Percentiles rank a stretch among this genome's conserved stretches.
Conservation (phyloP, 2,797 vertebrate genomes). For the Trachops cirrhosus region DNA sequence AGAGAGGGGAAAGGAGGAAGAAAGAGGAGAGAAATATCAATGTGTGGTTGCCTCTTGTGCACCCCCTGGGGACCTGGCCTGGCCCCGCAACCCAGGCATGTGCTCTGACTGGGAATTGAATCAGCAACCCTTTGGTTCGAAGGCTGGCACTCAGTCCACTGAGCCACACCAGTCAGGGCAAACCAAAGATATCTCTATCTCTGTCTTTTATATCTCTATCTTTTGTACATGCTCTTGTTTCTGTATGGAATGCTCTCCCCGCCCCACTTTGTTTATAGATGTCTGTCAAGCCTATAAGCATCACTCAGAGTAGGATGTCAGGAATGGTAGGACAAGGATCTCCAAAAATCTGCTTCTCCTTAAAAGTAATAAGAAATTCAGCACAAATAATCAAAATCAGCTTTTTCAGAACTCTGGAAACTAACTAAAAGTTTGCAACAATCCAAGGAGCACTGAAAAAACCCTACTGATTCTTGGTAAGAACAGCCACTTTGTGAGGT, state of each 20-base stretch:
- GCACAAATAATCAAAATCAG: slow-evolving; percentile 34
- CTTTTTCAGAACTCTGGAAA: slow-evolving; percentile 38
- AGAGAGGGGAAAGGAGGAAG: too few species aligned
- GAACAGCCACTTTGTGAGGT: background rate
- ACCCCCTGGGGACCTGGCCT: too few species aligned
- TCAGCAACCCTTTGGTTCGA: too few species aligned
- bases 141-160: too few species aligned
- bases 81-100: too few species aligned
- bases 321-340: background rate
- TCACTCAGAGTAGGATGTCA: background rate
- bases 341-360: background rate
- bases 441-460: background rate
- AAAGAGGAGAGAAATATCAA: too few species aligned
- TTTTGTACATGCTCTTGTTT: background rate
- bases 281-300: background rate
- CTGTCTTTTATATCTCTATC: background rate
- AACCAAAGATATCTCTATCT: background rate
- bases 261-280: background rate
- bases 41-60: too few species aligned
- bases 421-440: slow-evolving; percentile 25
- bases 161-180: background rate
- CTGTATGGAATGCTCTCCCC: background rate
- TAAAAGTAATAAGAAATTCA: slow-evolving; percentile 37
- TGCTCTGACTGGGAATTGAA: too few species aligned
- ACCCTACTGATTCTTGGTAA: background rate